Base-by-base conservation (phyloP, 2,113 vertebrate genomes). In the Aspiorhynchus laticeps region DNA sequence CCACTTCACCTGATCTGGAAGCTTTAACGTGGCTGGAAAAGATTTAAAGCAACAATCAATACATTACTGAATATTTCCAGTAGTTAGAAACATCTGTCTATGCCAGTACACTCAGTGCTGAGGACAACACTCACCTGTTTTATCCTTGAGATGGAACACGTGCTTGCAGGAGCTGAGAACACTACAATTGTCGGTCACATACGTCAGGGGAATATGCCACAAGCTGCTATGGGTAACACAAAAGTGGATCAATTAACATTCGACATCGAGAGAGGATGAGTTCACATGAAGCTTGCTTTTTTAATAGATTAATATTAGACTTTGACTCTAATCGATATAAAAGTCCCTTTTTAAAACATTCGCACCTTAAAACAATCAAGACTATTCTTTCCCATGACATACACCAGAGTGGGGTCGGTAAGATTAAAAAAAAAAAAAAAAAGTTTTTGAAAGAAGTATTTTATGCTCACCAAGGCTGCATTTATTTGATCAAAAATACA, bases 201-300 rank as follows among this genome's bases (percentile, higher is more conserved):
- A 99, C 0, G 96, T 96, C 83, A 99, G 94, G 78, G 98, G 97
- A 91, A 99, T 96, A 89, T 97, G 94, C 98, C 98, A 99, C 83
- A 97, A 86, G 86, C 93, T 94, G 75, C 96, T 96, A 90, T 46
- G 51, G 0, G 17, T 5, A 89, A 6, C 19, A 26, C 9, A 80
- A 17, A 80, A 31, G 15, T 31, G 2, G 0, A 26, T 31, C 15
- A 53, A 10, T 33, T 78, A 74, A 41, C 36, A 73, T 11, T 73
- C 19, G 5, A 24, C 19, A 38, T 41, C 11, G 5, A 41, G 19
- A 38, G 7, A 71, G 31, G 31, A 1, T 4, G 67, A 71, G 33
- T 38, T 71, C 8, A 71, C 9, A 7, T 51, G 15, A 46, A 48
- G 17, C 26, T 78, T 33, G 43, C 15, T 33, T 7, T 74, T 26